Percentiles rank a stretch among this genome's conserved stretches.
These are phyloP conservation scores for Bufotes viridis DNA, from an alignment of 2,797 vertebrate species.

Conservation along the genomic window DNA sequence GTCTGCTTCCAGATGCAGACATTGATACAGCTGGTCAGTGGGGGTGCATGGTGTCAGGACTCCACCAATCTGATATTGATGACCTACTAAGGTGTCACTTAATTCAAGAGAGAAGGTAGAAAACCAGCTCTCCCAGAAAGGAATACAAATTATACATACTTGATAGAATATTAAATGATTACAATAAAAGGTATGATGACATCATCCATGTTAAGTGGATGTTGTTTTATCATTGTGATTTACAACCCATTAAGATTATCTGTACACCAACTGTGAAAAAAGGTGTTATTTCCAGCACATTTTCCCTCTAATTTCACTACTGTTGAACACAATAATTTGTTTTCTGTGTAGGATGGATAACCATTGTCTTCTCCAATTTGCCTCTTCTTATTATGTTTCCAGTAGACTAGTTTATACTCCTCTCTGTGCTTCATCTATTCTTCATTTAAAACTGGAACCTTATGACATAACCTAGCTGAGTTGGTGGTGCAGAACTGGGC, in stretches of 20 bases:
- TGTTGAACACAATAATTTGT: background rate
- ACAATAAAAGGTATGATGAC: background rate
- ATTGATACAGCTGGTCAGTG: too few relatives aligned
- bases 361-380: slow-evolving; percentile 19
- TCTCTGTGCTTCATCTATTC: slow-evolving; percentile 6
- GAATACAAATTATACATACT: background rate
- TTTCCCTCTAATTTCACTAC: background rate
- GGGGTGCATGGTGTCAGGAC: too few relatives aligned
- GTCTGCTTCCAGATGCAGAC: too few relatives aligned
- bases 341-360: slow-evolving; percentile 18
- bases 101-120: too few relatives aligned
- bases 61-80: too few relatives aligned
- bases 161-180: background rate
- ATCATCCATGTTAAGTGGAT: background rate
- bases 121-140: background rate
- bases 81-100: too few relatives aligned
- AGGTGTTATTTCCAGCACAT: background rate
- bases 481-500: slow-evolving; percentile 19
- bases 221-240: background rate
- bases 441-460: background rate
- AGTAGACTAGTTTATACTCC: slow-evolving; percentile 1
- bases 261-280: background rate
- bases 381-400: slow-evolving; percentile 23
- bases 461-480: slow-evolving; percentile 10
- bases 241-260: background rate